Conservation (phyloP, 2,888 invertebrate species). For the Zootermopsis nevadensis region DNA sequence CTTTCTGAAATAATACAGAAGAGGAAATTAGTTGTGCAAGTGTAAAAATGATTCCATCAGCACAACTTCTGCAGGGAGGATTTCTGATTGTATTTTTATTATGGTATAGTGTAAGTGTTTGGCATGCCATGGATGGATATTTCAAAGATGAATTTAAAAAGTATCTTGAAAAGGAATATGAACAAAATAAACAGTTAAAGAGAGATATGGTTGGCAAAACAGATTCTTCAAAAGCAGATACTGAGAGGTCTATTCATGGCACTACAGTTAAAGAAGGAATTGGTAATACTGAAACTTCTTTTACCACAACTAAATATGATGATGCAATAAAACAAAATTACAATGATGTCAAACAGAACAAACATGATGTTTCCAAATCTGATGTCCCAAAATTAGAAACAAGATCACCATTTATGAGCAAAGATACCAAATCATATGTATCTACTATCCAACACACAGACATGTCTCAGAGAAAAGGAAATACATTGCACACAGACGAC, state of each 20-base stretch:
- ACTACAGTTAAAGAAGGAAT: neutral
- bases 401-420: neutral
- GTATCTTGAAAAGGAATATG: slow-evolving; percentile 65
- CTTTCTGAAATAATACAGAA: no score
- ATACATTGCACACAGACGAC: neutral
- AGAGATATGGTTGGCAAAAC: neutral
- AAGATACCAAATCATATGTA: neutral
- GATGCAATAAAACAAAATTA: neutral
- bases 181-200: slow-evolving; percentile 32
- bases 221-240: neutral
- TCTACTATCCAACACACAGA: neutral
- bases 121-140: slow-evolving; percentile 79
- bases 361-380: neutral
- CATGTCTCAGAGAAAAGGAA: neutral
- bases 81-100: slow-evolving; percentile 75
- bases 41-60: slow-evolving; percentile 49
- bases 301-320: neutral
- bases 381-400: neutral
- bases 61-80: slow-evolving; percentile 67
- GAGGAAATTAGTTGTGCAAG: neutral
- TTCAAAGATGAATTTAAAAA: slow-evolving; percentile 78
- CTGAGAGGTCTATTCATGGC: neutral
- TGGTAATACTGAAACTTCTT: neutral
- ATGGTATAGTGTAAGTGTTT: slow-evolving; percentile 78
- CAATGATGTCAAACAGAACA: neutral